These are phyloP conservation scores for Archips xylosteana DNA, from an alignment of 2,888 invertebrate genomes.

Conservation along the genomic window DNA sequence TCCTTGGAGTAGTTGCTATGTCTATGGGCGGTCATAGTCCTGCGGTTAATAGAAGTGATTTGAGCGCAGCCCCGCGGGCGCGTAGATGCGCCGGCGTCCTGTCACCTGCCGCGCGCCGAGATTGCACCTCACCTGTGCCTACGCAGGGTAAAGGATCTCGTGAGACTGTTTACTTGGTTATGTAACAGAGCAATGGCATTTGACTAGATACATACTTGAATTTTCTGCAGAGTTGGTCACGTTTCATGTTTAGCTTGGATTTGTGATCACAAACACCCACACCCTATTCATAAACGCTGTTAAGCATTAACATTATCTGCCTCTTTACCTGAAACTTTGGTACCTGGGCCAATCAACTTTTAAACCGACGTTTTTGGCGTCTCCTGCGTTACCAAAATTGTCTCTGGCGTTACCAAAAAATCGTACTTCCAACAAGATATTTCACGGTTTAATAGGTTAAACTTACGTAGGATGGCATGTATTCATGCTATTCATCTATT, in stretches of 20 bases:
- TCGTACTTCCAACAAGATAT: too few species aligned
- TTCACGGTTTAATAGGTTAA: too few species aligned
- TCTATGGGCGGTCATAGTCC: constrained; percentile 79
- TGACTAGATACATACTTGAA: not conserved
- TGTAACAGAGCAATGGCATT: not conserved
- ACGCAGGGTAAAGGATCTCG: constrained; percentile 33
- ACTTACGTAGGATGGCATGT: too few species aligned
- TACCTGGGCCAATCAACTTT: too few species aligned
- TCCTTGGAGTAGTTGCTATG: constrained; percentile 44
- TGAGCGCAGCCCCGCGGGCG: constrained; percentile 73
- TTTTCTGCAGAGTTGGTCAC: not conserved
- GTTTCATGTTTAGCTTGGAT: not conserved
- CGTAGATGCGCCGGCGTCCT: constrained; percentile 68
- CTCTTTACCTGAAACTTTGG: too few species aligned
- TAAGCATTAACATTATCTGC: too few species aligned
- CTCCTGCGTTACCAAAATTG: too few species aligned
- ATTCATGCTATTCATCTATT: too few species aligned
- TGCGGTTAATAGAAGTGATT: constrained; percentile 82
- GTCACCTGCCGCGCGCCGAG: constrained; percentile 82
- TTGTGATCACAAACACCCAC: not conserved
- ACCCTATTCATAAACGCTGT: too few species aligned
- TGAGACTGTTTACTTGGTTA: constrained; percentile 53
- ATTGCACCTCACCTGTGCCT: constrained; percentile 76
- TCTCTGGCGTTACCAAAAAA: too few species aligned
- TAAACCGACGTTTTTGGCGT: too few species aligned